A percentile compares a stretch with the other conserved stretches of the same genome.
These are phyloP conservation scores for Spisula subtruncata DNA, from an alignment of 2,888 invertebrate genomes.

Conservation along the genomic window DNA sequence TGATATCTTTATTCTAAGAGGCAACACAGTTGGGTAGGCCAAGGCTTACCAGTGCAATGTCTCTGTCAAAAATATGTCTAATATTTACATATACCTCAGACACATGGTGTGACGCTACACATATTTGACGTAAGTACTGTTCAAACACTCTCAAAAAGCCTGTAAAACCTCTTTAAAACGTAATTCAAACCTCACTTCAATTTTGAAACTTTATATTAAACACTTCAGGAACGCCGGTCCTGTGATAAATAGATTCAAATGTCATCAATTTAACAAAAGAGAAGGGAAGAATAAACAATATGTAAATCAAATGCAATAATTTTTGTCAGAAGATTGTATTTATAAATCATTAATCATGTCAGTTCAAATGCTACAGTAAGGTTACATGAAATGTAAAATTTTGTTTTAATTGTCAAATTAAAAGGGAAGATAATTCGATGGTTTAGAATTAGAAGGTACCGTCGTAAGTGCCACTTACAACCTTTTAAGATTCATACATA, in stretches of 20 bases:
- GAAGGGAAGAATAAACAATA: background rate
- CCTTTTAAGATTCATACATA: too few species aligned
- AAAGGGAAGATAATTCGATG: too few species aligned
- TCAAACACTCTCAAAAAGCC: background rate
- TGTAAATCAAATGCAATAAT: background rate
- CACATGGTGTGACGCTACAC: too few species aligned
- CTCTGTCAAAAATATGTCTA: background rate
- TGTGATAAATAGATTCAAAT: background rate
- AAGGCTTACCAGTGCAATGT: too few species aligned
- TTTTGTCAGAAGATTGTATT: too few species aligned
- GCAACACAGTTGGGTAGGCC: too few species aligned
- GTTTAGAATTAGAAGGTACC: too few species aligned
- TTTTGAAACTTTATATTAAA: conserved; percentile 4
- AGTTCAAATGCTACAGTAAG: background rate
- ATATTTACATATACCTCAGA: background rate
- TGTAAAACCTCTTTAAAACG: background rate
- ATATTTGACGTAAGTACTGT: too few species aligned
- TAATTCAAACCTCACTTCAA: background rate
- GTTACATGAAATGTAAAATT: too few species aligned
- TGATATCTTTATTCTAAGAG: too few species aligned
- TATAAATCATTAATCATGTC: background rate
- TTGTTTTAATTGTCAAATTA: background rate
- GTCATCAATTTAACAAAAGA: background rate
- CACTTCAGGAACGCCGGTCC: background rate
- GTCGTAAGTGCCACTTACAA: too few species aligned